These are phyloP conservation scores for Dicyrtomina minuta DNA, from an alignment of 2,888 invertebrate species.

Conservation along the genomic window DNA sequence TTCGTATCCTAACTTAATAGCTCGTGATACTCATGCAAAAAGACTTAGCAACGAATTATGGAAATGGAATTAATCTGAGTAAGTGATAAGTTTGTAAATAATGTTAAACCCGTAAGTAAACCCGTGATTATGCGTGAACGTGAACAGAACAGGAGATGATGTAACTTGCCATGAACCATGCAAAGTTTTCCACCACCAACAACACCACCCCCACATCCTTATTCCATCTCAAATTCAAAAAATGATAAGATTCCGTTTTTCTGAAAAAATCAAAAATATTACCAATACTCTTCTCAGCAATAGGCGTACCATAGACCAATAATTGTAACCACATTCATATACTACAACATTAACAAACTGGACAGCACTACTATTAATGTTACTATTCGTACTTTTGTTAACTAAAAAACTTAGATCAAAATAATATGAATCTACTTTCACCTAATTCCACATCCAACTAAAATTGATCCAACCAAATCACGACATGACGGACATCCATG, in stretches of 20 bases:
- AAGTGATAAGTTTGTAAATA: neutral
- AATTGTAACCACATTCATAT: neutral
- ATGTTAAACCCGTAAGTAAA: too few species aligned
- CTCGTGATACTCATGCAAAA: neutral
- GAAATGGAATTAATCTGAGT: neutral
- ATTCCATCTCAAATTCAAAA: constrained; percentile 25
- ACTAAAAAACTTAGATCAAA: too few species aligned
- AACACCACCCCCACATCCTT: constrained; percentile 1
- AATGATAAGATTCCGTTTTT: constrained; percentile 24
- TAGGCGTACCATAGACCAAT: neutral
- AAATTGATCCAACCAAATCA: too few species aligned
- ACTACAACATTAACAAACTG: too few species aligned
- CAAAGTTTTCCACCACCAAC: constrained; percentile 21
- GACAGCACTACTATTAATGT: neutral
- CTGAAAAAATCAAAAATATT: constrained; percentile 24
- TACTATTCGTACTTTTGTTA: too few species aligned
- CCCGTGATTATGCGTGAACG: too few species aligned
- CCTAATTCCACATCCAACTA: too few species aligned
- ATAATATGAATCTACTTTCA: too few species aligned
- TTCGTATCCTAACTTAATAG: too few species aligned
- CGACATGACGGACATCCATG: too few species aligned
- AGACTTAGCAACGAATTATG: neutral
- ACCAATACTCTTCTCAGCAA: constrained; percentile 8
- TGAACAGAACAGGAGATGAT: constrained; percentile 1
- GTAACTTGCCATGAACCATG: constrained; percentile 22